Percentiles rank a stretch among this genome's conserved stretches.
These are phyloP conservation scores for Pseudoatta argentina DNA, from an alignment of 1,140 invertebrate genomes.

Conservation along the genomic window DNA sequence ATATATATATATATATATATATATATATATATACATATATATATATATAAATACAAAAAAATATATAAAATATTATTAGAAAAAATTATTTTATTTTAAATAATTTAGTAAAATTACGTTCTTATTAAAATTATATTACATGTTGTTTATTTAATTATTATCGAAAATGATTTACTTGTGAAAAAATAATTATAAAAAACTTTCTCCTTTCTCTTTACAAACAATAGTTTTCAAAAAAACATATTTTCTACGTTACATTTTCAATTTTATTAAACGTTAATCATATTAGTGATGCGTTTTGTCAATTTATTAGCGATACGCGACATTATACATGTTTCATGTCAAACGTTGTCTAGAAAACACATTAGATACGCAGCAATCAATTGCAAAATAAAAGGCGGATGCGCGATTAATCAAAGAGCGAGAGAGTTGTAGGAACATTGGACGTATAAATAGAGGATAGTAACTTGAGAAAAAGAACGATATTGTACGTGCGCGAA, in stretches of 20 bases:
- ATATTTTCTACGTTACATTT: background rate
- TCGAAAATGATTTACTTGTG: background rate
- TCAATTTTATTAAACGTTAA: slow-evolving; percentile 14
- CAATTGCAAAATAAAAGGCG: slow-evolving; percentile 54
- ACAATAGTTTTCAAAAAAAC: background rate
- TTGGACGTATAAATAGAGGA: slow-evolving; percentile 44
- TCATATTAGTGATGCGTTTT: background rate
- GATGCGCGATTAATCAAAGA: slow-evolving; percentile 46
- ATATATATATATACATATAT: no score
- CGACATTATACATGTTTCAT: slow-evolving; percentile 11
- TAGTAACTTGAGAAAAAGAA: slow-evolving; percentile 16
- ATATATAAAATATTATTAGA: background rate
- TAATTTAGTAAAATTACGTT: background rate
- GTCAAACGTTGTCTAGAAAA: slow-evolving; percentile 19
- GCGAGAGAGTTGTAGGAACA: slow-evolving; percentile 46
- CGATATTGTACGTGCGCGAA: slow-evolving; percentile 51
- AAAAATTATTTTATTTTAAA: background rate
- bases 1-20: no score
- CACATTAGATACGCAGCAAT: slow-evolving; percentile 21
- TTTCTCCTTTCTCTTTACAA: background rate
- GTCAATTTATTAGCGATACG: slow-evolving; percentile 8
- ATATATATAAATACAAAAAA: background rate
- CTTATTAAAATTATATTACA: background rate
- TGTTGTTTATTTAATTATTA: background rate
- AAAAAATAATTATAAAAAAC: background rate